Percentiles rank a stretch among this genome's conserved stretches.
Conservation (phyloP, 2,113 vertebrate species). For the Chloropsis hardwickii region DNA sequence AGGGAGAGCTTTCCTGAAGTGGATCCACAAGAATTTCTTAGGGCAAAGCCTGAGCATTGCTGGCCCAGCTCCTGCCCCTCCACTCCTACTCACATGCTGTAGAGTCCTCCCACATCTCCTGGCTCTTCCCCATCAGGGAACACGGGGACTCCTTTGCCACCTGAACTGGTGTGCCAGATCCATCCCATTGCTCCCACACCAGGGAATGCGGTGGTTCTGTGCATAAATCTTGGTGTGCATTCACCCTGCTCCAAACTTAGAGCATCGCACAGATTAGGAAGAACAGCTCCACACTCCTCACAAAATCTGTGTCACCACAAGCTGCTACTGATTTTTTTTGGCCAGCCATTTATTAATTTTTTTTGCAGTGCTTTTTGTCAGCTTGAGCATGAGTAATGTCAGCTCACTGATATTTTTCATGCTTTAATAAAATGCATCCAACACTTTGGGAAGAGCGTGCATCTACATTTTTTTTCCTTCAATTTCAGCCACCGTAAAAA, state of each 20-base stretch:
- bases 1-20: background rate
- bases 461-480: background rate
- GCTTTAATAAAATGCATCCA: background rate
- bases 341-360: background rate
- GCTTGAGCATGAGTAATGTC: background rate
- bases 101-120: background rate
- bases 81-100: background rate
- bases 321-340: background rate
- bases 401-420: background rate
- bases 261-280: background rate
- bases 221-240: background rate
- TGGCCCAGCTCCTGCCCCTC: background rate
- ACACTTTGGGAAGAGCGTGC: background rate
- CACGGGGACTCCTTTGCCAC: background rate
- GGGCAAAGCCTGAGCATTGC: background rate
- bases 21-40: background rate
- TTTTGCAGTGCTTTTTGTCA: background rate
- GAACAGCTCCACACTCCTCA: background rate
- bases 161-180: accelerated
- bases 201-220: background rate
- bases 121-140: background rate
- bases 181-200: background rate
- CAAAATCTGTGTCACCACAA: background rate
- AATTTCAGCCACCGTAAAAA: background rate
- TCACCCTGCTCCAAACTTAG: background rate